Conservation (phyloP, 2,113 vertebrate genomes). For the Coptodon rendalli region DNA sequence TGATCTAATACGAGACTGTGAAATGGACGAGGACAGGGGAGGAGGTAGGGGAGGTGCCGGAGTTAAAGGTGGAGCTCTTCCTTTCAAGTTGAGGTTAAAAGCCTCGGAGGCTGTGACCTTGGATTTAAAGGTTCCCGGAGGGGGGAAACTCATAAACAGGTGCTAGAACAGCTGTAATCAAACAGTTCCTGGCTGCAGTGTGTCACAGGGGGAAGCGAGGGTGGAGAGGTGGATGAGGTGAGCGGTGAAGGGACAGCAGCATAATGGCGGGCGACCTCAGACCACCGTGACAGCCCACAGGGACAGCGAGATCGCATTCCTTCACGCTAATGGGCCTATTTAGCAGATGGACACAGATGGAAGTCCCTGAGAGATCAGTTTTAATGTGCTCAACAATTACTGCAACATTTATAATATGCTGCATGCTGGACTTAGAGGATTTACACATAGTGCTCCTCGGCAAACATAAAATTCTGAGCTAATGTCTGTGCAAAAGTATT, state of each 20-base stretch:
- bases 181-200: not conserved
- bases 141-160: slow-evolving; percentile 22
- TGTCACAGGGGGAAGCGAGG: not conserved
- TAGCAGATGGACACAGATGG: slow-evolving; percentile 3
- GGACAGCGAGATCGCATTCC: slow-evolving; percentile 3
- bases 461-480: not conserved
- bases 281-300: slow-evolving; percentile 15
- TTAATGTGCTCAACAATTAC: not conserved
- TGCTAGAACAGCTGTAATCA: slow-evolving; percentile 42
- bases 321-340: slow-evolving; percentile 14
- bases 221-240: not conserved
- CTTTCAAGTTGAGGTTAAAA: slow-evolving; percentile 26
- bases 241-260: not conserved
- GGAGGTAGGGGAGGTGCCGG: not conserved
- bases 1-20: not conserved
- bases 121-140: not conserved
- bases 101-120: slow-evolving; percentile 33
- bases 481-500: not conserved
- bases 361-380: not conserved
- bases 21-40: not conserved
- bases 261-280: not conserved
- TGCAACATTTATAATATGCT: not conserved
- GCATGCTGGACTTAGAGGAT: not conserved
- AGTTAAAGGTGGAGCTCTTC: slow-evolving; percentile 14
- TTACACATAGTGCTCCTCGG: not conserved